A percentile compares a stretch with the other conserved stretches of the same genome.
phyloP scores from a whole-genome alignment of 1,140 invertebrate species.

The Drosophila busckii region DNA sequence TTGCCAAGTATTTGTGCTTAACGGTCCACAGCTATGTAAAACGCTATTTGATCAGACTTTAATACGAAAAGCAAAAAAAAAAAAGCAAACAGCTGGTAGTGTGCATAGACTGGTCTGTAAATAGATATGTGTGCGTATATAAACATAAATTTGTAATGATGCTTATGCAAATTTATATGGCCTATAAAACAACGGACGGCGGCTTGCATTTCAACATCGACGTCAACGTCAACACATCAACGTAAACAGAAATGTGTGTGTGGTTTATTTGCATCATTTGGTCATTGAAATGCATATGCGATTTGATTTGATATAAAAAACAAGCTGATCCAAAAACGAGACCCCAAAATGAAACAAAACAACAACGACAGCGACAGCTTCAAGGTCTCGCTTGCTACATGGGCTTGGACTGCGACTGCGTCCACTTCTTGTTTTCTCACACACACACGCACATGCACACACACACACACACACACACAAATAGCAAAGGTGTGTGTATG shows the following conservation, averaged over 20 bases:
- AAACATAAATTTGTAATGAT: slow-evolving; percentile 7
- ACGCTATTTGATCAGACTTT: slow-evolving; percentile 61
- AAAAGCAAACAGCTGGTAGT: slow-evolving; percentile 36
- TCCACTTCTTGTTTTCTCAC: slow-evolving; percentile 64
- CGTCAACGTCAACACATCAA: slow-evolving; percentile 2
- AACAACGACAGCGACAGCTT: slow-evolving; percentile 38
- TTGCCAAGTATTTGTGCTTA: slow-evolving; percentile 55
- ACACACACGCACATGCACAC: slow-evolving; percentile 25
- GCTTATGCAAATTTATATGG: slow-evolving; percentile 56
- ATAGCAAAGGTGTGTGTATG: slow-evolving; percentile 18
- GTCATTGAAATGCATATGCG: slow-evolving; percentile 51
- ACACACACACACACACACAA: slow-evolving; percentile 10
- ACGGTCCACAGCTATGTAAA: slow-evolving; percentile 54
- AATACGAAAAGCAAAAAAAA: no score
- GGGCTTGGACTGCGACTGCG: slow-evolving; percentile 25
- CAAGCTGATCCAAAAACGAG: slow-evolving; percentile 8
- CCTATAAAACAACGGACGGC: slow-evolving; percentile 44
- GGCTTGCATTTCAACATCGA: slow-evolving; percentile 52
- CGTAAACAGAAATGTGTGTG: slow-evolving; percentile 4
- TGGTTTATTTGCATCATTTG: slow-evolving; percentile 31
- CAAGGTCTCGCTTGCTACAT: slow-evolving; percentile 56
- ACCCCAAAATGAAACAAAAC: no score
- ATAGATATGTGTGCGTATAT: slow-evolving; percentile 10
- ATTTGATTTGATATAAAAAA: slow-evolving; percentile 40
- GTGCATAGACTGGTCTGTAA: slow-evolving; percentile 33